phyloP scores from a whole-genome alignment of 2,888 invertebrate genomes.

The Trimorus sp. region DNA sequence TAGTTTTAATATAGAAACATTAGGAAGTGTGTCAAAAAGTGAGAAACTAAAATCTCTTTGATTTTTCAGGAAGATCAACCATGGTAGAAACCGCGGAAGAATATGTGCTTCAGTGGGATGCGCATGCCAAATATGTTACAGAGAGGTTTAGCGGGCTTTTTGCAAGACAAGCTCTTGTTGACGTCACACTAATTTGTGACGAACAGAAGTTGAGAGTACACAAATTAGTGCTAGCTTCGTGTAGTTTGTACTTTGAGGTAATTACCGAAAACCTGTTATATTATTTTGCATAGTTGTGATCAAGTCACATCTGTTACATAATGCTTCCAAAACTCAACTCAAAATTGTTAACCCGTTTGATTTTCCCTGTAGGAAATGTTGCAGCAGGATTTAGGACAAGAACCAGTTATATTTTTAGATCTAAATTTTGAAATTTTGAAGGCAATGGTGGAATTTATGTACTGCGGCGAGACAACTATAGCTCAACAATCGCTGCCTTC shows the following conservation, averaged over 20 bases:
- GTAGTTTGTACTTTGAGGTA: constrained; percentile 88
- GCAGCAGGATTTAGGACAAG: constrained; percentile 81
- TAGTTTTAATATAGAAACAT: too few species aligned
- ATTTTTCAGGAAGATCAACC: constrained; percentile 9
- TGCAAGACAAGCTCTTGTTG: constrained; percentile 88
- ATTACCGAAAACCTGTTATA: background rate
- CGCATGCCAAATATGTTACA: constrained; percentile 87
- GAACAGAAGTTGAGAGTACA: constrained; percentile 89
- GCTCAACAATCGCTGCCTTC: constrained; percentile 87
- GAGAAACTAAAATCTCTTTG: too few species aligned
- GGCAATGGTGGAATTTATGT: constrained; percentile 89
- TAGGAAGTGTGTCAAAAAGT: too few species aligned
- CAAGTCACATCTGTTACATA: too few species aligned
- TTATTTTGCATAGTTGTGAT: background rate
- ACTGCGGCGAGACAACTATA: constrained; percentile 88
- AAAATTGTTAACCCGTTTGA: background rate
- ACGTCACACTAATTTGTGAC: constrained; percentile 89
- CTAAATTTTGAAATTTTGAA: constrained; percentile 88
- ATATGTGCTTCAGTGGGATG: constrained; percentile 87
- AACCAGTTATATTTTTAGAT: constrained; percentile 83
- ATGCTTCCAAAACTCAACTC: too few species aligned
- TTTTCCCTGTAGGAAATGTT: constrained; percentile 78
- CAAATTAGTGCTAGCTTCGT: constrained; percentile 88
- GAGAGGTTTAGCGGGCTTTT: constrained; percentile 87
- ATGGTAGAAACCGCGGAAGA: constrained; percentile 76